phyloP scores from a whole-genome alignment of 2,113 vertebrate genomes.

The Arvicanthis niloticus region DNA sequence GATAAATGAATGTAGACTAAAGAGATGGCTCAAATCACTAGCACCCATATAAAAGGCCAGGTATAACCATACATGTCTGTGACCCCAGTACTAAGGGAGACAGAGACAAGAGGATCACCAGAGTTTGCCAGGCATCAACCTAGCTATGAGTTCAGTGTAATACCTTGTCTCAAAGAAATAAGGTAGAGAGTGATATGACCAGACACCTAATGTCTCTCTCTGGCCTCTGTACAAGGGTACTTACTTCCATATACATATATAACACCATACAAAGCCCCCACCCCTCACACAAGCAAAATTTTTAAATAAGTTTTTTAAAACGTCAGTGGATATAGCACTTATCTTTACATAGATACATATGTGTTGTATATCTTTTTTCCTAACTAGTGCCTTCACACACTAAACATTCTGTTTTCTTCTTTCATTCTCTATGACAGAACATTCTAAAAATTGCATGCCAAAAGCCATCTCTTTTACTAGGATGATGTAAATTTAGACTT shows the following conservation, averaged over 20 bases:
- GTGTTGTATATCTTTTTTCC: slow-evolving; percentile 18
- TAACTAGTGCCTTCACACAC: neutral
- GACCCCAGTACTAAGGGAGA: neutral
- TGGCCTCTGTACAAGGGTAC: neutral
- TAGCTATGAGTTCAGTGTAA: neutral
- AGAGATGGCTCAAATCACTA: neutral
- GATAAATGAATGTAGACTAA: neutral
- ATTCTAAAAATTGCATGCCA: slow-evolving; percentile 4
- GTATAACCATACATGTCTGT: neutral
- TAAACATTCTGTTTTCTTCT: slow-evolving; percentile 27
- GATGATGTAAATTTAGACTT: neutral
- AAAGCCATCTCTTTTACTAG: slow-evolving; percentile 43
- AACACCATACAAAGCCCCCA: no score
- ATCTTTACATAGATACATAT: neutral
- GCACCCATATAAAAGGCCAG: neutral
- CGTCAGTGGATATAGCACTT: neutral
- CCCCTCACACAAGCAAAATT: neutral
- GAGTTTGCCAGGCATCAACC: neutral
- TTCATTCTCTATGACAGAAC: neutral
- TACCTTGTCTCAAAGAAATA: neutral
- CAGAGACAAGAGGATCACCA: neutral
- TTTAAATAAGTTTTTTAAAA: neutral
- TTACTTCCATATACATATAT: neutral
- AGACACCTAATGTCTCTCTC: neutral
- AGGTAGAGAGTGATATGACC: neutral